Evolutionary conservation across 2,113 vertebrate species (phyloP).

Genomic region (Calidris pugnax): DNA sequence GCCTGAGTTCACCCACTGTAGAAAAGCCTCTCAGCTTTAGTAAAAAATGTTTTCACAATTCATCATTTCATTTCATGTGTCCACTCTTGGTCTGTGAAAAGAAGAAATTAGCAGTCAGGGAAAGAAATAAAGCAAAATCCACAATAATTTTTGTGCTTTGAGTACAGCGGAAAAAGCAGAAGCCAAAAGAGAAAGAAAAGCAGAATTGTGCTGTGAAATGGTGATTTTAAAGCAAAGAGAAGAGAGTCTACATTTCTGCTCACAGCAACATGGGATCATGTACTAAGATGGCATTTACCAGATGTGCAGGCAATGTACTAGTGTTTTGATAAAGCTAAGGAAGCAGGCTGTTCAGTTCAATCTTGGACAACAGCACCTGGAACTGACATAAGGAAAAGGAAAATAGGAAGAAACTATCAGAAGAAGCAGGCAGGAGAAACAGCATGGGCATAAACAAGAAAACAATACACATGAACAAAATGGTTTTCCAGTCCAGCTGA

Average conservation of each 20-base stretch:
- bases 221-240: not conserved
- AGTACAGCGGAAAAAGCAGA: not conserved
- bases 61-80: not conserved
- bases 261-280: not conserved
- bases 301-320: not conserved
- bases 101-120: not conserved
- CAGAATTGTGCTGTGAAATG: not conserved
- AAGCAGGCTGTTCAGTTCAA: not conserved
- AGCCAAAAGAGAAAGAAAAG: not conserved
- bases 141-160: not conserved
- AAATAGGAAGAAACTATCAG: not conserved
- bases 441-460: not conserved
- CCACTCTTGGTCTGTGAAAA: not conserved
- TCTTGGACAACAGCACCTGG: not conserved
- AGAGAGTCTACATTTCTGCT: not conserved
- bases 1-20: not conserved
- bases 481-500: not conserved
- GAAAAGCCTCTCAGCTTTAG: not conserved
- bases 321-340: not conserved
- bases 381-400: not conserved
- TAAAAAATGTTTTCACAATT: not conserved
- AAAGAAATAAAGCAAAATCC: not conserved
- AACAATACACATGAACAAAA: not conserved
- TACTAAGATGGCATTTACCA: not conserved
- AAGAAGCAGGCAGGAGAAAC: not conserved